These are phyloP conservation scores for Halichoeres trimaculatus DNA, from an alignment of 2,113 vertebrate species.

Conservation along the genomic window DNA sequence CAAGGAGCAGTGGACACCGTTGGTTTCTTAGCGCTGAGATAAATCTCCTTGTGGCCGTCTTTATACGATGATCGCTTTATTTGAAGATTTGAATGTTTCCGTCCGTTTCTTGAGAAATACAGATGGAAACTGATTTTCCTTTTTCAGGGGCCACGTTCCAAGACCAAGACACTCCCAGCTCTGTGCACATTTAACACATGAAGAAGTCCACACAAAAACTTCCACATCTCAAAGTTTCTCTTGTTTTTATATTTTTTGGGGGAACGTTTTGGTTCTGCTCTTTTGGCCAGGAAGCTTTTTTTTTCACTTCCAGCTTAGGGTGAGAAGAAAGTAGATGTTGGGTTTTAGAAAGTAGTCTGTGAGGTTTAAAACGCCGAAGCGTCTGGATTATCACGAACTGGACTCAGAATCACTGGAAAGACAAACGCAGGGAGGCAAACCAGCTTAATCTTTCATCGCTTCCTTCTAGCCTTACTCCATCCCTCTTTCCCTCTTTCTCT, in stretches of 20 bases:
- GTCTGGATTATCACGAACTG: slow-evolving; percentile 32
- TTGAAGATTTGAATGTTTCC: slow-evolving; percentile 47
- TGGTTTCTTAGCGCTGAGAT: slow-evolving; percentile 32
- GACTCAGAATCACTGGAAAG: slow-evolving; percentile 87
- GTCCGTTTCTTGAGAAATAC: slow-evolving; percentile 89
- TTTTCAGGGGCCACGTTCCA: slow-evolving; percentile 54
- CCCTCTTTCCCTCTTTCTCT: slow-evolving; percentile 76
- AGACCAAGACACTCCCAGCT: slow-evolving; percentile 25
- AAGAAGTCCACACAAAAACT: slow-evolving; percentile 22
- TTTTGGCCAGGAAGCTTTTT: slow-evolving; percentile 23
- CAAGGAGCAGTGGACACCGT: slow-evolving; percentile 73
- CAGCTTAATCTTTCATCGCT: slow-evolving; percentile 74
- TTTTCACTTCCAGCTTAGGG: neutral
- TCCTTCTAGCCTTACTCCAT: slow-evolving; percentile 81
- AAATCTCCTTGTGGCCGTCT: slow-evolving; percentile 19
- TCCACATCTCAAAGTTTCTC: slow-evolving; percentile 17
- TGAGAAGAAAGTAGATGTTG: neutral
- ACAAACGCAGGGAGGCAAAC: slow-evolving; percentile 65
- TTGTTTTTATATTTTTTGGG: neutral
- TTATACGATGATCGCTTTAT: slow-evolving; percentile 25
- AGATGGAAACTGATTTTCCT: slow-evolving; percentile 78
- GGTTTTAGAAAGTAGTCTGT: neutral
- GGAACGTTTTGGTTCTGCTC: slow-evolving; percentile 1
- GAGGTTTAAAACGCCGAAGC: neutral
- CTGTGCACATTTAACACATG: slow-evolving; percentile 34